Evolutionary conservation across 2,888 invertebrate genomes (phyloP).

Genomic region (Philopedon plagiatum): DNA sequence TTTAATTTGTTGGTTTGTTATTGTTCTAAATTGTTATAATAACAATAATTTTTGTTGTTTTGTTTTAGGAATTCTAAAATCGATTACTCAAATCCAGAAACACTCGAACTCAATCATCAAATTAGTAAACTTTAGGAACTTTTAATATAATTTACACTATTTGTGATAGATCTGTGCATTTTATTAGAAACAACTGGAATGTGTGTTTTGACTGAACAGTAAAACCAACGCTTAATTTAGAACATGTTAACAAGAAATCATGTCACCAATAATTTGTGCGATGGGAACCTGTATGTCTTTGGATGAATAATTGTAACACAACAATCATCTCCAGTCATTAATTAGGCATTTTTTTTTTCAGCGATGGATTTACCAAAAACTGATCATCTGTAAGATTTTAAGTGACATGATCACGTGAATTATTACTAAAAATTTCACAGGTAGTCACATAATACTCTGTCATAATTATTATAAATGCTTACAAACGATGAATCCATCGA

Average conservation of each 20-base stretch:
- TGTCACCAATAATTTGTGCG: too few species aligned
- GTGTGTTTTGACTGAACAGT: not conserved
- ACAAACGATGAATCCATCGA: too few species aligned
- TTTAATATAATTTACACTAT: slow-evolving; percentile 19
- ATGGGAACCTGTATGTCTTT: not conserved
- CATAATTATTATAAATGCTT: too few species aligned
- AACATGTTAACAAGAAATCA: too few species aligned
- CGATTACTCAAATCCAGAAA: slow-evolving; percentile 48
- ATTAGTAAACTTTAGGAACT: slow-evolving; percentile 52
- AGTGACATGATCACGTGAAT: too few species aligned
- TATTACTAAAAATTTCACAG: too few species aligned
- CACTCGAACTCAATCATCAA: slow-evolving; percentile 43
- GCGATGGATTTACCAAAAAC: too few species aligned
- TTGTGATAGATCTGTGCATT: slow-evolving; percentile 37
- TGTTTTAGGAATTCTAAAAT: slow-evolving; percentile 58
- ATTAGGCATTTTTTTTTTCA: too few species aligned
- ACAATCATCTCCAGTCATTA: too few species aligned
- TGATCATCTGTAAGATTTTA: too few species aligned
- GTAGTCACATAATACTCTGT: too few species aligned
- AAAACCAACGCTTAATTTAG: too few species aligned
- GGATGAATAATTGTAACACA: not conserved
- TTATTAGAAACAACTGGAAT: not conserved
- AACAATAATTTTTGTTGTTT: slow-evolving; percentile 31
- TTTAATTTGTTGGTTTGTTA: slow-evolving; percentile 10
- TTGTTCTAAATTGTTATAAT: slow-evolving; percentile 22